Evolutionary conservation across 2,888 invertebrate species (phyloP).

Genomic region (Ennomos quercinarius): DNA sequence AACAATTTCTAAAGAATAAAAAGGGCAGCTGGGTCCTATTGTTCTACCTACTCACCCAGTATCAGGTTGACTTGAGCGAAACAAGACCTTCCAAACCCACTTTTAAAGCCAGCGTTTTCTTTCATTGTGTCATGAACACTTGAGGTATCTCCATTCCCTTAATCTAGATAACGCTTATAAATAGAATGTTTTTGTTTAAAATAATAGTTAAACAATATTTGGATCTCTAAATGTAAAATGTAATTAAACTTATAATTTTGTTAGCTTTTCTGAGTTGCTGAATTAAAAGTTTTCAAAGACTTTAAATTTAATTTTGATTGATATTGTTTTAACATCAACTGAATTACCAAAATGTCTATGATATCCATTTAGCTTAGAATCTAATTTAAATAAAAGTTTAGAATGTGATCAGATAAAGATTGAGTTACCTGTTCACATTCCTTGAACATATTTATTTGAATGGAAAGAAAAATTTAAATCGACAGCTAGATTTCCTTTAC

Average conservation of each 20-base stretch:
- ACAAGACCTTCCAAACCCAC: conserved; percentile 4
- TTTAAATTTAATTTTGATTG: conserved; percentile 25
- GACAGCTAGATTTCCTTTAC: too few species aligned
- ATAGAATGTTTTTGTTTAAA: too few species aligned
- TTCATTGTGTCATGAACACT: conserved; percentile 9
- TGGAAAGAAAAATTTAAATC: too few species aligned
- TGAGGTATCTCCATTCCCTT: background rate
- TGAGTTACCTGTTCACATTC: too few species aligned
- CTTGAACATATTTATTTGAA: too few species aligned
- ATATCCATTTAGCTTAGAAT: conserved; percentile 5
- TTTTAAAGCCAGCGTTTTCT: background rate
- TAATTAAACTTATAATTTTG: conserved; percentile 19
- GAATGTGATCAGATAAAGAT: too few species aligned
- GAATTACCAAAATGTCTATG: conserved; percentile 14
- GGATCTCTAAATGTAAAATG: conserved; percentile 13
- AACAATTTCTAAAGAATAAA: too few species aligned
- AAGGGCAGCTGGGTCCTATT: too few species aligned
- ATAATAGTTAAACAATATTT: background rate
- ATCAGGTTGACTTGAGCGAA: conserved; percentile 7
- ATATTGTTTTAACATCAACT: conserved; percentile 21
- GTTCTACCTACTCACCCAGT: background rate
- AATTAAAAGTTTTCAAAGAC: conserved; percentile 20
- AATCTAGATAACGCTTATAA: background rate
- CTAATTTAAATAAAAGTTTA: background rate
- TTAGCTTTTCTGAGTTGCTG: conserved; percentile 4